Evolutionary conservation across 2,797 vertebrate genomes (phyloP), one percentile per base, ranked within the genome.

Genomic region (Acrossocheilus fasciatus): DNA sequence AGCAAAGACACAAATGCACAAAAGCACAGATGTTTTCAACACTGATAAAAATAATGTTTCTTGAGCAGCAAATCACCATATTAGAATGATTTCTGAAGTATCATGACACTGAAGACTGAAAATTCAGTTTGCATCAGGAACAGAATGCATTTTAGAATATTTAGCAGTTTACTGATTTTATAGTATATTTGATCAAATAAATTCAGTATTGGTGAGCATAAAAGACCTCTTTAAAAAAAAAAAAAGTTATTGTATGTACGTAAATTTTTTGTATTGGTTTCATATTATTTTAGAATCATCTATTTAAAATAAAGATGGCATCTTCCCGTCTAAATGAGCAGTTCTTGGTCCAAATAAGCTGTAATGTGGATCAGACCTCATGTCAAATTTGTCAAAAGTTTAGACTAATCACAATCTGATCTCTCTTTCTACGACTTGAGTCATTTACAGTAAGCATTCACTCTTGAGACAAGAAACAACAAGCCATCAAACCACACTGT

Each of bases 401-500:
- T 66, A 30, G 64, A 66, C 64, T 66, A 66, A 66, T 66, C 30
- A 66, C 64, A 66, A 66, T 66, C 64, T 34, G 3, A 54, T 23
- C 74, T 23, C 34, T 76, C 30, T 36, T 12, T 14, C 50, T 54
- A 2, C 5, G 2, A 8, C 34, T 76, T 20, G 3, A 39, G 50
- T 76, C 50, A n/a, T 77, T 77, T 6, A 77, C 52, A 77, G 17
- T 50, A 30, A 34, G 50, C 5, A 70, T 81, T 70, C 76, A 81
- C 86, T 74, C 66, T 69, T 30, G 45, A 79, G 41, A 74, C 76
- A 47, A 59, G 11, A 66, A 26, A 17, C n/a, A 15, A 45, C 30
- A 52, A 50, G 47, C 66, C 57, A 72, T 85, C 70, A 78, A 84
- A 15, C 72, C 36, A 82, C 72, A 88, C 84, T 50, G 64, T 45